Evolutionary conservation across 2,888 invertebrate species (phyloP).

Genomic region (Drosophila leonis): DNA sequence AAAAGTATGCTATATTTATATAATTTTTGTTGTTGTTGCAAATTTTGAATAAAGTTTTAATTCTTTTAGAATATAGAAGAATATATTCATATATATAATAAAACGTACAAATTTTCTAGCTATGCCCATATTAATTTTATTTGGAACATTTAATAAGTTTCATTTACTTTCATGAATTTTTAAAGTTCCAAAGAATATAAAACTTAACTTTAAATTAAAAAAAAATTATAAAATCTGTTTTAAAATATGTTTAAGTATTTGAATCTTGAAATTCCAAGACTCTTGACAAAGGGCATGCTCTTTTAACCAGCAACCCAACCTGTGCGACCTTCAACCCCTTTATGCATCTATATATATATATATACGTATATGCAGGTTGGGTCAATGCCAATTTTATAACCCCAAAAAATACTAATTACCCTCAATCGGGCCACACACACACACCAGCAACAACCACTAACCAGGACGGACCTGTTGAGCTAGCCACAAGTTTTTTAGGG

Average conservation of each 20-base stretch:
- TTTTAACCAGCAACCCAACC: constrained; percentile 5
- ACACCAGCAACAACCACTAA: constrained; percentile 52
- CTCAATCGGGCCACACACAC: constrained; percentile 37
- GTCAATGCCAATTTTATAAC: constrained; percentile 60
- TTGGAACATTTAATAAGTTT: not conserved
- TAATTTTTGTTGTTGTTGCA: not conserved
- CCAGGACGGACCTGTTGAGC: constrained; percentile 62
- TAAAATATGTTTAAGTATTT: not conserved
- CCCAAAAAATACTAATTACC: constrained; percentile 62
- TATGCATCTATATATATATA: not conserved
- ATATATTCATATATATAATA: not conserved
- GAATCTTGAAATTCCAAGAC: constrained; percentile 29
- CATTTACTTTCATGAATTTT: not conserved
- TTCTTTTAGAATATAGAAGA: not conserved
- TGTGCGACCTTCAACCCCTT: constrained; percentile 52
- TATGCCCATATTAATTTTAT: not conserved
- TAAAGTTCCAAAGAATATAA: not conserved
- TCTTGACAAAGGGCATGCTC: not conserved
- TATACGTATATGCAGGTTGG: constrained; percentile 36
- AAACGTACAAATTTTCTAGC: not conserved
- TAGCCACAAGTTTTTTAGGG: constrained; percentile 48
- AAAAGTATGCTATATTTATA: constrained; percentile 45
- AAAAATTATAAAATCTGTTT: not conserved
- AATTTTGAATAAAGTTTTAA: not conserved
- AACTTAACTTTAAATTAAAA: too few relatives aligned